Conservation (phyloP, 2,113 vertebrate species). For the Dipodomys stephensi region DNA sequence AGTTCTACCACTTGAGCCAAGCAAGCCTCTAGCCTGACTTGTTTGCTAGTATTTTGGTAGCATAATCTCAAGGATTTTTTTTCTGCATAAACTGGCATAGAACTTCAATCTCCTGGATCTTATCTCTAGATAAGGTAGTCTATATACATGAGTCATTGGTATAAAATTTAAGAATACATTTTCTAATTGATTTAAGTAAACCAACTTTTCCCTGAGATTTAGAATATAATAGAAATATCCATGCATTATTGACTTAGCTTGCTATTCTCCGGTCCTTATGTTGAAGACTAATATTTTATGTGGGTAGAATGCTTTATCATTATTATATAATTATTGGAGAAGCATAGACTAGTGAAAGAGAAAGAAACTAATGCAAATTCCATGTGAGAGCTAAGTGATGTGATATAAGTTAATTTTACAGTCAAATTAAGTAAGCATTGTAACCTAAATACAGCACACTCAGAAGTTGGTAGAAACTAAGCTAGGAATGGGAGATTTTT, state of each 20-base stretch:
- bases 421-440: background rate
- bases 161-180: background rate
- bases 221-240: background rate
- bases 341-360: background rate
- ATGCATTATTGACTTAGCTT: background rate
- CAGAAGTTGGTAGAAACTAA: background rate
- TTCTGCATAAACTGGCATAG: too few species aligned
- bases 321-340: background rate
- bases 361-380: background rate
- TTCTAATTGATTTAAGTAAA: background rate
- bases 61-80: too few species aligned
- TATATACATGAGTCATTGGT: too few species aligned
- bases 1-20: too few species aligned
- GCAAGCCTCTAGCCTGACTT: too few species aligned
- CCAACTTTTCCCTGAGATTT: background rate
- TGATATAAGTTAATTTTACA: background rate
- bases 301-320: background rate
- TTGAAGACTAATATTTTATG: background rate
- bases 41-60: too few species aligned
- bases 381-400: background rate
- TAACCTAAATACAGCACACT: background rate
- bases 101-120: too few species aligned
- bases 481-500: background rate
- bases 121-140: too few species aligned
- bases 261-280: background rate